These are phyloP conservation scores for Cyprinodon diabolis DNA, from an alignment of 2,797 vertebrate species.

Conservation along the genomic window DNA sequence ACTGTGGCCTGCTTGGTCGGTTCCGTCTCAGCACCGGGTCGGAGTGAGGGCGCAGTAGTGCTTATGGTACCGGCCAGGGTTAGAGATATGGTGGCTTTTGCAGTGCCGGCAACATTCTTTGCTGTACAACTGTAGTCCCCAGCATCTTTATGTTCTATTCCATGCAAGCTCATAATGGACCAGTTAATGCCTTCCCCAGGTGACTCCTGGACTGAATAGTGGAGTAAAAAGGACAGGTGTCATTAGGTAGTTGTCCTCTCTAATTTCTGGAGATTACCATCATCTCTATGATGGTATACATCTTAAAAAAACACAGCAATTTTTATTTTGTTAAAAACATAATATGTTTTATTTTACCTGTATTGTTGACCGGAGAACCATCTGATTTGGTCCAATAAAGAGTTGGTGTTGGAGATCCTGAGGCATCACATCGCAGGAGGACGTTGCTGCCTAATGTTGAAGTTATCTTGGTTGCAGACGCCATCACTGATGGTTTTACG, in stretches of 20 bases:
- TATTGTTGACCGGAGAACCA: slow-evolving; percentile 83
- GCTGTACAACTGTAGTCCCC: slow-evolving; percentile 94
- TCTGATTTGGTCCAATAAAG: slow-evolving; percentile 87
- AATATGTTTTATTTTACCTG: slow-evolving; percentile 81
- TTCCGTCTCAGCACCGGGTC: slow-evolving; percentile 23
- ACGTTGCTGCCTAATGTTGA: slow-evolving; percentile 92
- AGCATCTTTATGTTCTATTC: slow-evolving; percentile 87
- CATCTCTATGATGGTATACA: not conserved
- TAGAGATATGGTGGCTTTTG: slow-evolving; percentile 87
- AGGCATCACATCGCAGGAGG: slow-evolving; percentile 92
- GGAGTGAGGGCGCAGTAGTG: slow-evolving; percentile 72
- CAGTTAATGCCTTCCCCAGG: slow-evolving; percentile 91
- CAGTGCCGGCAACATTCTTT: slow-evolving; percentile 90
- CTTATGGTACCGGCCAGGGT: slow-evolving; percentile 82
- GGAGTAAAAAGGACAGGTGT: slow-evolving; percentile 27
- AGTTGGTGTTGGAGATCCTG: slow-evolving; percentile 89
- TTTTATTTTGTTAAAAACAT: not conserved
- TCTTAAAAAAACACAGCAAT: not conserved
- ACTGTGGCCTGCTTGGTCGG: slow-evolving; percentile 53
- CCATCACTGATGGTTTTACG: slow-evolving; percentile 91
- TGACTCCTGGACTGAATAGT: slow-evolving; percentile 89
- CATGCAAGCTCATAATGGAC: slow-evolving; percentile 94
- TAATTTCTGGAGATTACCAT: not conserved
- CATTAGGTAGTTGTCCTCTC: not conserved
- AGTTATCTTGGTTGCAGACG: slow-evolving; percentile 94